Percentiles rank a stretch among this genome's conserved stretches.
phyloP scores from a whole-genome alignment of 2,888 invertebrate species.

The Ariolimax columbianus region DNA sequence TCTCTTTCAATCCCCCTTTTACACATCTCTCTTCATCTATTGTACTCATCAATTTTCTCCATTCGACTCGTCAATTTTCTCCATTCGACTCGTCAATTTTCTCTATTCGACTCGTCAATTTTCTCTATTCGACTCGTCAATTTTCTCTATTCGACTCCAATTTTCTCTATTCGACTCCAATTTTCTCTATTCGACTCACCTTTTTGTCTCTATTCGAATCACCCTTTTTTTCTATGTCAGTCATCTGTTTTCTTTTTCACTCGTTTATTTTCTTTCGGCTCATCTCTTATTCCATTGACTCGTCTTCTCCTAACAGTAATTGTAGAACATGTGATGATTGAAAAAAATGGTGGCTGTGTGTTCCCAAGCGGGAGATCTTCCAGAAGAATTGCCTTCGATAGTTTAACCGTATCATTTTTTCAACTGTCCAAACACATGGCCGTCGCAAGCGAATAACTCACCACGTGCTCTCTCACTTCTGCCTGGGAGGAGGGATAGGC shows the following conservation, averaged over 20 bases:
- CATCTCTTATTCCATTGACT: neutral
- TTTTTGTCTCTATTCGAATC: neutral
- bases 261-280: neutral
- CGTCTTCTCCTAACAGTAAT: neutral
- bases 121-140: no score
- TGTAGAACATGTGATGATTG: neutral
- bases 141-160: no score
- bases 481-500: neutral
- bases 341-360: neutral
- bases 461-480: neutral
- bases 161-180: no score
- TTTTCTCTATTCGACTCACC: no score
- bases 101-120: no score
- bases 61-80: no score
- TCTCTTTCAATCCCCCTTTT: no score
- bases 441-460: neutral
- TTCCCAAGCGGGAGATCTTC: neutral
- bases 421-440: neutral
- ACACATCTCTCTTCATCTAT: no score
- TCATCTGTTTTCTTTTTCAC: neutral
- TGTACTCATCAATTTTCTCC: no score
- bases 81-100: no score
- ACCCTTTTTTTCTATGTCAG: neutral
- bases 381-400: neutral
- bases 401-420: neutral